These are phyloP conservation scores for Elachura formosa DNA, from an alignment of 2,113 vertebrate genomes.

Conservation along the genomic window DNA sequence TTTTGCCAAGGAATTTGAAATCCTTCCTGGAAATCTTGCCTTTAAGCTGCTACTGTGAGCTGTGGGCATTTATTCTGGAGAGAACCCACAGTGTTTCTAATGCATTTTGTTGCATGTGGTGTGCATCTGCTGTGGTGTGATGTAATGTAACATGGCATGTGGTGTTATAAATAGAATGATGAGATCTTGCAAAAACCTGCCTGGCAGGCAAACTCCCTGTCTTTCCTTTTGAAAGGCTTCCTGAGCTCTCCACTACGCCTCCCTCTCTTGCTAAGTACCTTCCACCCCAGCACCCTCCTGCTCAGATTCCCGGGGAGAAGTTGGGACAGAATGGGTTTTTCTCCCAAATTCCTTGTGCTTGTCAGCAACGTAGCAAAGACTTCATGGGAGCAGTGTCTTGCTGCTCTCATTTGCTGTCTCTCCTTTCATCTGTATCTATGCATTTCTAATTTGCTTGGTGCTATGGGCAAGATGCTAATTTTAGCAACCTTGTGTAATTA, in stretches of 20 bases:
- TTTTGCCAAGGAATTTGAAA: neutral
- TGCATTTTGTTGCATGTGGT: constrained; percentile 40
- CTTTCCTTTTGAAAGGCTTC: constrained; percentile 10
- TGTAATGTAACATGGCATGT: constrained; percentile 51
- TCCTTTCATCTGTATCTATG: neutral
- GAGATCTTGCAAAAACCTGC: constrained; percentile 52
- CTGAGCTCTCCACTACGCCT: neutral
- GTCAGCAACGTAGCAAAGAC: neutral
- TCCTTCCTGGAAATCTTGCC: neutral
- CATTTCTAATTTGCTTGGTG: neutral
- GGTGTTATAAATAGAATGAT: constrained; percentile 67
- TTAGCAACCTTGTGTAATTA: constrained; percentile 50
- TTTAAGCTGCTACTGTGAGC: neutral
- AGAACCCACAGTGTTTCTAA: constrained; percentile 31
- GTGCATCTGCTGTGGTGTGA: constrained; percentile 22
- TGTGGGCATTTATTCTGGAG: constrained; percentile 8
- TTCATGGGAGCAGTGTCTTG: neutral
- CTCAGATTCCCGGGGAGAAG: neutral
- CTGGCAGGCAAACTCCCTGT: constrained; percentile 43
- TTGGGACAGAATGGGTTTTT: neutral
- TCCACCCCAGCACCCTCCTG: neutral
- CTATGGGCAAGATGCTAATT: constrained; percentile 36
- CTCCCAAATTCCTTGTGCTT: neutral
- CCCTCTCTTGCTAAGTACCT: neutral
- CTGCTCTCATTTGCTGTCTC: neutral